Evolutionary conservation across 2,113 vertebrate species (phyloP).

Genomic region (Tauraco erythrolophus): DNA sequence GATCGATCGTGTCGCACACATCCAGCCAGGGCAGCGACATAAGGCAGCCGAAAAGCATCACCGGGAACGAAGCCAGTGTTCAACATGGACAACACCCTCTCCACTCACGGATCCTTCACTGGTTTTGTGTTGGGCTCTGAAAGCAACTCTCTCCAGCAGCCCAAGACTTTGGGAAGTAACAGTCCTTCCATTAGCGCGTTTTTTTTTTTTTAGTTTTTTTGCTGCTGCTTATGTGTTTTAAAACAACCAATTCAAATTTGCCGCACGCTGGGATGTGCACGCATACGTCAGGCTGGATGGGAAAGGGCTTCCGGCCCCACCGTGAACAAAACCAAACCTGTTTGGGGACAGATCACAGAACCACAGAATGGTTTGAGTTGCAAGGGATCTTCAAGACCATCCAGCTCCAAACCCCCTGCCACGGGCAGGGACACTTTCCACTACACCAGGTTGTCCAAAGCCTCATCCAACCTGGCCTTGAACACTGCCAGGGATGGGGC

Average conservation of each 20-base stretch:
- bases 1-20: fast-evolving
- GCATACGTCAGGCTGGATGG: fast-evolving
- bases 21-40: neutral
- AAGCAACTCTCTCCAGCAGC: neutral
- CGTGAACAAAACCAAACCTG: neutral
- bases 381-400: too few species aligned
- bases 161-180: neutral
- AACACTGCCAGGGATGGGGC: too few species aligned
- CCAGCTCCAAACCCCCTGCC: too few species aligned
- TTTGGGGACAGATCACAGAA: neutral
- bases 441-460: too few species aligned
- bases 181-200: neutral
- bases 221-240: neutral
- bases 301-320: neutral
- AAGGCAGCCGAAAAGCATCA: too few species aligned
- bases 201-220: neutral
- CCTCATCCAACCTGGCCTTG: too few species aligned
- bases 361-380: too few species aligned
- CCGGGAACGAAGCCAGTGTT: fast-evolving
- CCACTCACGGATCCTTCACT: fast-evolving
- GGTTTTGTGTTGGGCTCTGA: fast-evolving
- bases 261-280: fast-evolving
- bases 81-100: fast-evolving
- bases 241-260: fast-evolving
- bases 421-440: too few species aligned